Conservation (phyloP, 2,888 invertebrate species). For the Netelia inedita region DNA sequence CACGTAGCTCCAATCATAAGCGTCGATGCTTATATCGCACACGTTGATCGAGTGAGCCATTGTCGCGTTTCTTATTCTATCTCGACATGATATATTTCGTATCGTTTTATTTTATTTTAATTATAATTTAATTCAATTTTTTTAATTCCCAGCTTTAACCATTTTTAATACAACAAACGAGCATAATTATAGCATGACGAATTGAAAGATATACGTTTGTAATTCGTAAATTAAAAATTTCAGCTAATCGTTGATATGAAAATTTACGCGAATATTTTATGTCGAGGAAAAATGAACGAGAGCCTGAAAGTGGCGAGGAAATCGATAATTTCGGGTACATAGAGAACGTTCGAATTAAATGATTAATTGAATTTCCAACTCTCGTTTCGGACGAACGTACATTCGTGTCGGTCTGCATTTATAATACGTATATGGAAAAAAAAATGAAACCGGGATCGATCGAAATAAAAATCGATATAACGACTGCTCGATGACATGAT, state of each 20-base stretch:
- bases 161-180: too few species aligned
- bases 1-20: constrained; percentile 43
- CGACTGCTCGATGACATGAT: neutral
- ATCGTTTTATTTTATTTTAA: neutral
- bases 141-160: neutral
- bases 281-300: neutral
- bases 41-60: constrained; percentile 15
- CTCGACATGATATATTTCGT: neutral
- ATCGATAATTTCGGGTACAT: neutral
- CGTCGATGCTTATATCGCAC: constrained; percentile 14
- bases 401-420: constrained; percentile 20
- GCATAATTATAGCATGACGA: too few species aligned
- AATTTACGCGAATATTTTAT: too few species aligned
- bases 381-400: constrained; percentile 8
- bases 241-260: too few species aligned
- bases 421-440: constrained; percentile 6
- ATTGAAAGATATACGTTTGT: too few species aligned
- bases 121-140: too few species aligned
- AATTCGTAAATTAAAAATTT: too few species aligned
- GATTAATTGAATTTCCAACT: constrained; percentile 68
- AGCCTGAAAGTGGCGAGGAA: neutral
- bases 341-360: constrained; percentile 48
- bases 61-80: constrained; percentile 29
- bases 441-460: constrained; percentile 4
- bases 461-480: neutral